Evolutionary conservation across 2,888 invertebrate genomes (phyloP).

Genomic region (Caenorhabditis drosophilae): DNA sequence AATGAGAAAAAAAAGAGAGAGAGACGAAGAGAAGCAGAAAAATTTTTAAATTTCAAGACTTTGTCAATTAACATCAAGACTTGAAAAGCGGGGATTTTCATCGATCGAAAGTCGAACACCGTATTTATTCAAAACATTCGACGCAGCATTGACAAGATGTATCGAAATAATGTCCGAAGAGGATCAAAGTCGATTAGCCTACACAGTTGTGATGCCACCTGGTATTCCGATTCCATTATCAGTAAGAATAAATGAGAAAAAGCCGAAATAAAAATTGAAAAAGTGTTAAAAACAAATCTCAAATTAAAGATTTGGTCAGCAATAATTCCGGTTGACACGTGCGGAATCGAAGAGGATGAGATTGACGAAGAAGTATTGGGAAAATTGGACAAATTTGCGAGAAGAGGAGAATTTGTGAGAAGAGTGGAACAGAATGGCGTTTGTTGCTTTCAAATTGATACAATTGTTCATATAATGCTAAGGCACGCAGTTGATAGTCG

Average conservation of each 20-base stretch:
- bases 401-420: slow-evolving; percentile 18
- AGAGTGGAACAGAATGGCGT: no score
- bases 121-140: slow-evolving; percentile 25
- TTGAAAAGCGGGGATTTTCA: slow-evolving; percentile 23
- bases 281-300: no score
- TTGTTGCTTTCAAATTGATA: slow-evolving; percentile 18
- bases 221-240: slow-evolving; percentile 28
- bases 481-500: slow-evolving; percentile 19
- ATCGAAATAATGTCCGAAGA: slow-evolving; percentile 26
- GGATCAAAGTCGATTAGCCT: slow-evolving; percentile 28
- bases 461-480: slow-evolving; percentile 19
- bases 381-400: slow-evolving; percentile 16
- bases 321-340: slow-evolving; percentile 36
- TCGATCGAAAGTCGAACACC: slow-evolving; percentile 27
- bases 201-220: slow-evolving; percentile 34
- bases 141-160: slow-evolving; percentile 23
- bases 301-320: slow-evolving; percentile 26
- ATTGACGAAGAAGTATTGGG: slow-evolving; percentile 35
- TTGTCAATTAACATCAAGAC: slow-evolving; percentile 10
- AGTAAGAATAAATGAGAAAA: no score
- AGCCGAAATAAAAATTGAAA: no score
- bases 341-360: slow-evolving; percentile 15
- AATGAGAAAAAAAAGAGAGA: no score
- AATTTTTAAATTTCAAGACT: no score
- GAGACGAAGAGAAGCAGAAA: no score